Base-by-base conservation (phyloP, 2,888 invertebrate species). In the Cephus rjabovi region DNA sequence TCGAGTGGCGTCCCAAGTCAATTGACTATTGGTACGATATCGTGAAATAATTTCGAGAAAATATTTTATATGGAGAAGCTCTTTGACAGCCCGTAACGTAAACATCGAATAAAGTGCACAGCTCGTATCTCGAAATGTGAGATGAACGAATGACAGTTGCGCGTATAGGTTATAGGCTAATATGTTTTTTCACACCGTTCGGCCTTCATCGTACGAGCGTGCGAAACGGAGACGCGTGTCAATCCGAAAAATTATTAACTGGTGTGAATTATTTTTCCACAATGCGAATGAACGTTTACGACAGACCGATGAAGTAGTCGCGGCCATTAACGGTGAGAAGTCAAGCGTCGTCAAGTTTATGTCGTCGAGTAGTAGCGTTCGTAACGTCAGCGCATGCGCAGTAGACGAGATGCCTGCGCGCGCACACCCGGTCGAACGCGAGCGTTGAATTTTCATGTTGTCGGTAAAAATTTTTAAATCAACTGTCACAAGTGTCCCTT, bases 251-350 rank as follows among this genome's bases (percentile, higher is more conserved):
- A 79, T 81, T 76, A 74, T 79, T 56, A 77, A 80, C 69, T 74
- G 73, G 23, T 68, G 30, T 33, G 56, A 69, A 74, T 83, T 76
- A 79, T 77, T 80, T 77, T 75, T 40, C 15, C 15, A 40, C 40
- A 81, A 73, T 80, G 84, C 81, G 80, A 83, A 84, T 84, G 81
- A 84, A 84, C 80, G 79, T 81, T 83, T 81, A 80, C 79, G 71
- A 31, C 34, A 33, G 12, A 2, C 31, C 71, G 71, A 31, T 31
- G 23, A 71, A 31, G 15, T 34, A 71, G 31, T 11, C 34, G 71
- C 33, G 33, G 78, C 77, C 75, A 70, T 76, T 76, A 76, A 81
- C 76, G 80, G 84, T 84, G 81, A 79, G 80, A 81, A 81, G 74
- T 76, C 77, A 79, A 76, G 81, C 80, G 81, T 80, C 80, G 77